Base-by-base conservation (phyloP, 2,113 vertebrate species). In the Gobiocypris rarus region DNA sequence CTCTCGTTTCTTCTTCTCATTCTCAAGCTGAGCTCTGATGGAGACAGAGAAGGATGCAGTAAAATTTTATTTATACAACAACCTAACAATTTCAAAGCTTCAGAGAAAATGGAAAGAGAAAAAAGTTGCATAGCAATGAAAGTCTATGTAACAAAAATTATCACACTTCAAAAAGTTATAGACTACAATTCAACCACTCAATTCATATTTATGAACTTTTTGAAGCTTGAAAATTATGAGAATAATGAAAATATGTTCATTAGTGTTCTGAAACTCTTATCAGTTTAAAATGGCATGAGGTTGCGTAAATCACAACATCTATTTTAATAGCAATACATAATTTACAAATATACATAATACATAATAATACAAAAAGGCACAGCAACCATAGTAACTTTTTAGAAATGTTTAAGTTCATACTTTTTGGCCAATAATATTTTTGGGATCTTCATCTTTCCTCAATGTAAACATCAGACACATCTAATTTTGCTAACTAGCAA, bases 1-100 rank as follows among this genome's bases (percentile, higher is more conserved):
- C 90, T 99, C 97, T 69, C 97, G 95, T 92, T 97, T 98, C 92
- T 97, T 99, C 94, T 99, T 99, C 91, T 99, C 98, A 87, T 97
- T 99, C 92, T 99, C 97, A 89, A 99, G 93, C 17, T 65, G 61
- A 65, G 61, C 61, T 65, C 61, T 65, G 26, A 13, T 31, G 43
- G 43, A 13, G 41, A 56, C 15, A 61, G 14, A 63, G 34, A n/a
- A 41, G 17, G 69, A 38, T 78, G 52, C n/a, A 63, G 52, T 52
- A 6, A 76, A 50, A 9, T 14, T 22, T 17, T 22, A 54, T 45
- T 26, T 65, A 54, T 31, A 22, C 22, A 31, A 19, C 3, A 63
- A 13, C 67, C 34, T 70, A 5, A 22, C 15, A 31, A 3, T 65
- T 1, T 8, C 61, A 7, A 38, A 7, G 38, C 52, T 82, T 70